Conservation (phyloP, 2,113 vertebrate genomes). For the Myiozetetes cayanensis region DNA sequence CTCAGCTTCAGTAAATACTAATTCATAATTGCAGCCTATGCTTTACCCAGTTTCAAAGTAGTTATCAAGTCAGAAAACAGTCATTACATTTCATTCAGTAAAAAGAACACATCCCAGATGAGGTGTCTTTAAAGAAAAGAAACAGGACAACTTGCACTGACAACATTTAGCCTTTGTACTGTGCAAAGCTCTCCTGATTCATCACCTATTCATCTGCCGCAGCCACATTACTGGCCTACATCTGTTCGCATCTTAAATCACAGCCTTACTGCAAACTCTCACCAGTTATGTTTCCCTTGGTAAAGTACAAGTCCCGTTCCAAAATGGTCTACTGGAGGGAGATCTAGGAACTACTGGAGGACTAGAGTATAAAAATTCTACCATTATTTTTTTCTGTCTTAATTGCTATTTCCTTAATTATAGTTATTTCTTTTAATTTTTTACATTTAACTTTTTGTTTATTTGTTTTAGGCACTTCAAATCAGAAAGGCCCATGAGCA, state of each 20-base stretch:
- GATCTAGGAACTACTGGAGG: not conserved
- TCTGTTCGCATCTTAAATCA: constrained; percentile 15
- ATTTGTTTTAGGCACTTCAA: not conserved
- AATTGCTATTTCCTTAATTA: not conserved
- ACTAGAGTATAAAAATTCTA: not conserved
- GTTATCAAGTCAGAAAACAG: constrained; percentile 17
- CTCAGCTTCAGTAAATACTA: constrained; percentile 17
- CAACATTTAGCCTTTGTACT: constrained; percentile 37
- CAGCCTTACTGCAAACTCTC: not conserved
- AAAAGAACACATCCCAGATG: constrained; percentile 41
- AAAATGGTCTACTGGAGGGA: rapidly evolving
- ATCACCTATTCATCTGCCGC: constrained; percentile 36
- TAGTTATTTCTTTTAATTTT: not conserved
- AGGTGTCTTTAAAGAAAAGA: constrained; percentile 51
- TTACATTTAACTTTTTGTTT: not conserved
- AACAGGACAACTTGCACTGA: constrained; percentile 38
- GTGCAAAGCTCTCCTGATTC: constrained; percentile 40
- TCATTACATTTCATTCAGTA: not conserved
- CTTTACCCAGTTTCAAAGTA: constrained; percentile 42
- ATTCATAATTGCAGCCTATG: not conserved
- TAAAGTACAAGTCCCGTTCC: not conserved
- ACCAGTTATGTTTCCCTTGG: not conserved
- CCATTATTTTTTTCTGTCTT: not conserved
- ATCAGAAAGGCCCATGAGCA: not conserved
- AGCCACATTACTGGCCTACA: not conserved